Percentiles rank a stretch among this genome's conserved stretches.
phyloP scores from a whole-genome alignment of 1,140 invertebrate species.

The Chionoecetes opilio region DNA sequence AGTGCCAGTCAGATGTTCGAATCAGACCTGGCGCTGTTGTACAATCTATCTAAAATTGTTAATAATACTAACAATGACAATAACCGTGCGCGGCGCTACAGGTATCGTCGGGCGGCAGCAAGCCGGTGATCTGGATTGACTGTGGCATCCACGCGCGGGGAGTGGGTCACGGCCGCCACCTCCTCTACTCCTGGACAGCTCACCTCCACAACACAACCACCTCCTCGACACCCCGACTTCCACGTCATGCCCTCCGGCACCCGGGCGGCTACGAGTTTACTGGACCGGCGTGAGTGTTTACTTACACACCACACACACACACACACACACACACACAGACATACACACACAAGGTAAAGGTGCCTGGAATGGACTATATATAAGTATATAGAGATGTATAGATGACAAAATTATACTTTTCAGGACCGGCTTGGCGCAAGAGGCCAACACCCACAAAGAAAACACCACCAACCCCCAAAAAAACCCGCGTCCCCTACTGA shows the following conservation, averaged over 20 bases:
- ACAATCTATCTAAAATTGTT: too few species aligned
- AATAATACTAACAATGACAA: too few species aligned
- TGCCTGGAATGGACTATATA: too few species aligned
- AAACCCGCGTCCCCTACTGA: conserved; percentile 58
- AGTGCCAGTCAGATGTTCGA: too few species aligned
- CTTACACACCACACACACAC: too few species aligned
- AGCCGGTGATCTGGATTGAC: conserved; percentile 83
- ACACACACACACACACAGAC: too few species aligned
- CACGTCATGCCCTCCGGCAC: conserved; percentile 82
- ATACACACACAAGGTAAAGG: neutral
- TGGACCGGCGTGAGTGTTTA: conserved; percentile 70
- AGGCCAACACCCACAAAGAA: too few species aligned
- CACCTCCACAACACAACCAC: conserved; percentile 86
- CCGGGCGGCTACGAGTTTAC: conserved; percentile 81
- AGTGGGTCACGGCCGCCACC: conserved; percentile 95
- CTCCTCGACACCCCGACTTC: conserved; percentile 89
- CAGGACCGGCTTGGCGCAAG: conserved; percentile 82
- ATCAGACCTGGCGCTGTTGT: too few species aligned
- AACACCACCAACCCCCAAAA: too few species aligned
- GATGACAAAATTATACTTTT: too few species aligned
- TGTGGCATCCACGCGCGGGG: conserved; percentile 90
- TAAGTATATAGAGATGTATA: too few species aligned
- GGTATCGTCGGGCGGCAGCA: conserved; percentile 79
- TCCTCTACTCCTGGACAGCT: conserved; percentile 92
- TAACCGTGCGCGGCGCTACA: too few species aligned